Evolutionary conservation across 1,140 invertebrate genomes (phyloP).

Genomic region (Philaenus spumarius): DNA sequence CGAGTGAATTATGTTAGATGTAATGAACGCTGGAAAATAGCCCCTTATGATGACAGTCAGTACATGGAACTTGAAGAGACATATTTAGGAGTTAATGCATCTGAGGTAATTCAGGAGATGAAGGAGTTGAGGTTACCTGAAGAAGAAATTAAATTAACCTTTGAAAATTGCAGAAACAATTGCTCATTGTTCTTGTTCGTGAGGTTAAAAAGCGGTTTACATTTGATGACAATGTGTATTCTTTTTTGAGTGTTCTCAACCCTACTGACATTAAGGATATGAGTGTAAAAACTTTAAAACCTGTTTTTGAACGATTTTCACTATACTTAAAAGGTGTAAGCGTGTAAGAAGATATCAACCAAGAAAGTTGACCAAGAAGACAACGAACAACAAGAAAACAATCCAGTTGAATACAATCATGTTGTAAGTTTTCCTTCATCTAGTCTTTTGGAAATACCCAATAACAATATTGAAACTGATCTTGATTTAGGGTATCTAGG

Average conservation of each 20-base stretch:
- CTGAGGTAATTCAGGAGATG: too few relatives aligned
- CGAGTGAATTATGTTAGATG: not conserved
- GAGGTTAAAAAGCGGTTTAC: not conserved
- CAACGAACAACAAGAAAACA: too few relatives aligned
- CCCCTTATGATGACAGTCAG: not conserved
- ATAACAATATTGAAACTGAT: too few relatives aligned
- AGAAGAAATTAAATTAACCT: not conserved
- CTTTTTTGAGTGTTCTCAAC: not conserved
- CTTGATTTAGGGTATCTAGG: too few relatives aligned
- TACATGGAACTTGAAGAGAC: not conserved
- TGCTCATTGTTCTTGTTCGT: not conserved
- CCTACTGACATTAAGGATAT: not conserved
- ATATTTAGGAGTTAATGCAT: not conserved
- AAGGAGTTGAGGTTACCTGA: too few relatives aligned
- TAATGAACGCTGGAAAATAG: not conserved
- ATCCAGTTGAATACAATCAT: too few relatives aligned
- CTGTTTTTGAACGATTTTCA: not conserved
- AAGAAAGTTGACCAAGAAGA: too few relatives aligned
- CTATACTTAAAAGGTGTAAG: not conserved
- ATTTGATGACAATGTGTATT: not conserved
- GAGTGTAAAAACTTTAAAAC: not conserved
- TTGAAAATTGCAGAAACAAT: not conserved
- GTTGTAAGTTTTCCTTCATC: too few relatives aligned
- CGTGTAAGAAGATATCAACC: too few relatives aligned
- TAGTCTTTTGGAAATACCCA: too few relatives aligned